Conservation (phyloP, 2,797 vertebrate genomes). For the Eurystomus glaucurus region DNA sequence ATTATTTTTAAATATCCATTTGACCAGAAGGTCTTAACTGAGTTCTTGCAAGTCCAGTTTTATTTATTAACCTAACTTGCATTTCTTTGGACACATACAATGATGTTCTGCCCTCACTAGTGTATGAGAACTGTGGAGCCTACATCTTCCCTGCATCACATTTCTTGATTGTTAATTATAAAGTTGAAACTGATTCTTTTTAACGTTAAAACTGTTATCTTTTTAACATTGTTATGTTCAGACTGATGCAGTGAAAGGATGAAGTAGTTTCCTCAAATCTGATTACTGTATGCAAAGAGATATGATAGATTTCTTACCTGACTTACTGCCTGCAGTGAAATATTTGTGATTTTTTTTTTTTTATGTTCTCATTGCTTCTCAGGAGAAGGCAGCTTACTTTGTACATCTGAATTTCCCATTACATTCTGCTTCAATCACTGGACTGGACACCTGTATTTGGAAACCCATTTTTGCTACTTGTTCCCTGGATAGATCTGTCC, state of each 20-base stretch:
- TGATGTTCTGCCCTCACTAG: not conserved
- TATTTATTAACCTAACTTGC: not conserved
- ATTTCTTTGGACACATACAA: not conserved
- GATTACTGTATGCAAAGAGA: not conserved
- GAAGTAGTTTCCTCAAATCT: not conserved
- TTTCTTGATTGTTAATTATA: not conserved
- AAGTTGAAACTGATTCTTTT: not conserved
- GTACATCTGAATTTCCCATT: conserved; percentile 89
- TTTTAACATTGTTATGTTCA: not conserved
- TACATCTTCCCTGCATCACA: not conserved
- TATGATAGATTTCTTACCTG: not conserved
- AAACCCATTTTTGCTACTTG: conserved; percentile 94
- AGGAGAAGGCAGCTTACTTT: conserved; percentile 88
- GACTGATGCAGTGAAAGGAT: not conserved
- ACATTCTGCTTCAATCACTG: conserved; percentile 91
- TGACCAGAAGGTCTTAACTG: not conserved
- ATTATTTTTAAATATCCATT: not conserved
- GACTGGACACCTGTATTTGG: conserved; percentile 90
- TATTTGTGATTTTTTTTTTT: not conserved
- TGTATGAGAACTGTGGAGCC: not conserved
- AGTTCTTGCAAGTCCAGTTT: not conserved
- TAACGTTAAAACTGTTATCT: not conserved
- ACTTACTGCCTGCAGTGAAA: not conserved
- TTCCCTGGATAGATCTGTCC: conserved; percentile 92
- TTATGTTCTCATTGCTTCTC: conserved; percentile 50